A percentile compares a stretch with the other conserved stretches of the same genome.
Evolutionary conservation across 2,888 invertebrate species (phyloP).

Genomic region (Diarsia brunnea): DNA sequence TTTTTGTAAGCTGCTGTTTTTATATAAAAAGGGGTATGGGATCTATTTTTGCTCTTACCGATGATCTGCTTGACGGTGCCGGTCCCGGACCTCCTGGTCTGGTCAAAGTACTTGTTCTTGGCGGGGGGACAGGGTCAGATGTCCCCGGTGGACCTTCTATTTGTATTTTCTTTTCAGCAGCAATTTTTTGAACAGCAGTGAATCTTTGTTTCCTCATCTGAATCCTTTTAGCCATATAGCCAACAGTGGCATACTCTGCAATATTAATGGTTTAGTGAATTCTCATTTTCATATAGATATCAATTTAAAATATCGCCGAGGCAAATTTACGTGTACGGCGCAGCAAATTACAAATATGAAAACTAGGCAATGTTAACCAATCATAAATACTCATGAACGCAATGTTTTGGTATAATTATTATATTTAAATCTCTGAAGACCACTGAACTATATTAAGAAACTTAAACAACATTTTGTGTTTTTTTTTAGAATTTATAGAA

Average conservation of each 20-base stretch:
- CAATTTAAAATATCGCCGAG: slow-evolving; percentile 50
- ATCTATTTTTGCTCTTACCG: slow-evolving; percentile 71
- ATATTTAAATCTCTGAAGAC: neutral
- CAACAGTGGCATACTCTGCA: slow-evolving; percentile 99
- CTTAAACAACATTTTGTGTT: no score
- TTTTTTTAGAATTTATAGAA: neutral
- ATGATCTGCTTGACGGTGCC: slow-evolving; percentile 85
- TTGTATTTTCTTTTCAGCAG: slow-evolving; percentile 96
- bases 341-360: slow-evolving; percentile 22
- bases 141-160: slow-evolving; percentile 94
- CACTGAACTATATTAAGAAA: neutral
- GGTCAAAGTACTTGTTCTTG: slow-evolving; percentile 92
- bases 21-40: neutral
- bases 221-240: slow-evolving; percentile 99
- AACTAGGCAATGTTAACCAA: slow-evolving; percentile 20
- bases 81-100: no score
- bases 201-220: slow-evolving; percentile 98
- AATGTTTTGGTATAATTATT: slow-evolving; percentile 3
- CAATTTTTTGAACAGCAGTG: slow-evolving; percentile 96
- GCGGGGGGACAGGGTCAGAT: slow-evolving; percentile 90
- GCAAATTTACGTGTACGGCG: slow-evolving; percentile 31
- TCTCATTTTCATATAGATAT: neutral
- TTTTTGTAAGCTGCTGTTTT: neutral
- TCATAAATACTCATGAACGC: slow-evolving; percentile 1
- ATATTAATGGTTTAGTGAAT: slow-evolving; percentile 28